Conservation (phyloP, 2,113 vertebrate genomes). For the Chaetodon auriga region DNA sequence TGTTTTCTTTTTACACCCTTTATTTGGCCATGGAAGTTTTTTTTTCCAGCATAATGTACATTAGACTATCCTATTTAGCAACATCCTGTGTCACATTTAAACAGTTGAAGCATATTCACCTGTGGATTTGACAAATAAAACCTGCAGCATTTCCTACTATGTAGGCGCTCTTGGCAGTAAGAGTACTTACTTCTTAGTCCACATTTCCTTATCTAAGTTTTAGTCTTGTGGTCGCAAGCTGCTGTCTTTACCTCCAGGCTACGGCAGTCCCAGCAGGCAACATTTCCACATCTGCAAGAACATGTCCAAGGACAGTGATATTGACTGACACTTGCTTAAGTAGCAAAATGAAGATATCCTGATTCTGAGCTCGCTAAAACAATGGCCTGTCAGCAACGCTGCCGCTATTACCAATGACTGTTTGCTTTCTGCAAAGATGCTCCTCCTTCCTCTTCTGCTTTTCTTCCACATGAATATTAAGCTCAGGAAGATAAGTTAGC, state of each 20-base stretch:
- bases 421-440: constrained; percentile 47
- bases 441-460: constrained; percentile 9
- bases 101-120: background rate
- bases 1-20: constrained; percentile 18
- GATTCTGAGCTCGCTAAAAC: constrained; percentile 46
- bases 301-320: constrained; percentile 49
- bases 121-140: background rate
- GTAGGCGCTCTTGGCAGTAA: background rate
- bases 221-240: constrained; percentile 43
- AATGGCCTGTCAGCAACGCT: constrained; percentile 53
- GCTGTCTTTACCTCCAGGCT: constrained; percentile 51
- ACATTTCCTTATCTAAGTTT: constrained; percentile 23
- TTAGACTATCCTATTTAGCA: constrained; percentile 4
- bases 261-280: constrained; percentile 25
- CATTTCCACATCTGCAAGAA: constrained; percentile 48
- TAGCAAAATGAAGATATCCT: constrained; percentile 56
- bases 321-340: constrained; percentile 59
- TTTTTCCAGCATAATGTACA: background rate
- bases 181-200: background rate
- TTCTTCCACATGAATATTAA: constrained; percentile 41
- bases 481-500: constrained; percentile 36
- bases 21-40: constrained; percentile 24
- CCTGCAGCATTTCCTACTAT: background rate
- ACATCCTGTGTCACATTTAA: background rate
- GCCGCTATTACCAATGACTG: constrained; percentile 36